These are phyloP conservation scores for Ferrisia virgata DNA, from an alignment of 2,888 invertebrate species.

Conservation along the genomic window DNA sequence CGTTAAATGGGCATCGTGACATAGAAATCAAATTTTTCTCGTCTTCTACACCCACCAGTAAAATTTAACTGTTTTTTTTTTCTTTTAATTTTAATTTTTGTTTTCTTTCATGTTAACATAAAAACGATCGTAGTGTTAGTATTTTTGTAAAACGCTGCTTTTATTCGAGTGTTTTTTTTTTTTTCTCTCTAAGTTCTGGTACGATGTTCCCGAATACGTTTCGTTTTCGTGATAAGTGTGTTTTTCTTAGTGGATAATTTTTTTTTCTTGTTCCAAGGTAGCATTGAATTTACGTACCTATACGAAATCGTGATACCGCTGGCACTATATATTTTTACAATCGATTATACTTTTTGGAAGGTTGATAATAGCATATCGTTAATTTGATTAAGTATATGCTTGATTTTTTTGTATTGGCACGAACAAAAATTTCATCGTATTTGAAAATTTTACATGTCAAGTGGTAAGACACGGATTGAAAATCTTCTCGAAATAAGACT, in stretches of 20 bases:
- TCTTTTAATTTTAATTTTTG: too few relatives aligned
- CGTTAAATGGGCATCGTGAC: slow-evolving; percentile 72
- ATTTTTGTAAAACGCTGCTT: not conserved
- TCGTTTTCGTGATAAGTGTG: slow-evolving; percentile 15
- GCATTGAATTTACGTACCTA: slow-evolving; percentile 17
- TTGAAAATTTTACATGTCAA: not conserved
- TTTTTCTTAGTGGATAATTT: not conserved
- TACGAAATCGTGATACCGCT: not conserved
- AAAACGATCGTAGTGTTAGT: not conserved
- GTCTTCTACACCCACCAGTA: slow-evolving; percentile 54
- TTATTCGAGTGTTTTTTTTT: slow-evolving; percentile 20
- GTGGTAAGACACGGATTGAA: not conserved
- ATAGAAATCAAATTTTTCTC: slow-evolving; percentile 75
- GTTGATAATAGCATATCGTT: not conserved
- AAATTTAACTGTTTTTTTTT: too few relatives aligned
- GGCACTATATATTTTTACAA: not conserved
- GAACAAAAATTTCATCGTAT: not conserved
- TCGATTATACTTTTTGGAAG: not conserved
- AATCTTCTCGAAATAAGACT: not conserved
- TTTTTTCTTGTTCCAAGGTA: not conserved
- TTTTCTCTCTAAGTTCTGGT: not conserved
- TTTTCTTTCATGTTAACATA: not conserved
- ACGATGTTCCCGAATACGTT: slow-evolving; percentile 25
- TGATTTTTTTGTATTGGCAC: not conserved
- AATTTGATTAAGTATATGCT: not conserved